Percentiles rank a stretch among this genome's conserved stretches.
phyloP scores from a whole-genome alignment of 92 coral and sea anemone species.

The Pocillopora meandrina region DNA sequence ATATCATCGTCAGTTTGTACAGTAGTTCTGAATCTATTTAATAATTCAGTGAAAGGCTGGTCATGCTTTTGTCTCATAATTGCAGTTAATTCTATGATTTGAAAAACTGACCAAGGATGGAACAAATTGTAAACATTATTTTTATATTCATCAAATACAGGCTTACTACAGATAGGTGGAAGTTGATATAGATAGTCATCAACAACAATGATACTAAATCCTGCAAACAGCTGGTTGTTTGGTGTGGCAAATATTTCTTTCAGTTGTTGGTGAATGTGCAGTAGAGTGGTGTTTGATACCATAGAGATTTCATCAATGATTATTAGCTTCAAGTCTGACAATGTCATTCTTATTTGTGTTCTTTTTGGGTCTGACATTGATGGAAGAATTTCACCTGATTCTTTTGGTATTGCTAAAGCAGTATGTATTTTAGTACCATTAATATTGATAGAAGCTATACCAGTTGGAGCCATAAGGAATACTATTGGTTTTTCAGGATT shows the following conservation, averaged over 20 bases:
- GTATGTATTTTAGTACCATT: conserved; percentile 50
- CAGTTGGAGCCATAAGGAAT: conserved; percentile 54
- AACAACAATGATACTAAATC: no score
- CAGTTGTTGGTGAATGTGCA: conserved; percentile 40
- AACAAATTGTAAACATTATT: not conserved
- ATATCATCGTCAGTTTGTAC: conserved; percentile 45
- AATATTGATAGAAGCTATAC: conserved; percentile 53
- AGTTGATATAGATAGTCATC: no score
- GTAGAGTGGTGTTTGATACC: conserved; percentile 39
- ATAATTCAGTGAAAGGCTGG: not conserved
- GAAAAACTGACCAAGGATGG: conserved; percentile 47
- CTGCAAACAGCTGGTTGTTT: not conserved
- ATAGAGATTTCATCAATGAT: conserved; percentile 53
- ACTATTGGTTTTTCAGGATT: conserved; percentile 48
- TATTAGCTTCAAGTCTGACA: conserved; percentile 19
- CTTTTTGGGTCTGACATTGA: no score
- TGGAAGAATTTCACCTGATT: not conserved
- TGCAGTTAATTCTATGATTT: conserved; percentile 37
- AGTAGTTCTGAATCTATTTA: conserved; percentile 25
- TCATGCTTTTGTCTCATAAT: conserved; percentile 51
- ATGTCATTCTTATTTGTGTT: no score
- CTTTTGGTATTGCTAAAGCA: conserved; percentile 43
- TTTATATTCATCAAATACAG: conserved; percentile 16
- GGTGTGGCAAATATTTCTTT: not conserved
- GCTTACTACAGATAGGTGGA: conserved; percentile 11